These are phyloP conservation scores for Mohoua ochrocephala DNA, from an alignment of 2,113 vertebrate species.

Conservation along the genomic window DNA sequence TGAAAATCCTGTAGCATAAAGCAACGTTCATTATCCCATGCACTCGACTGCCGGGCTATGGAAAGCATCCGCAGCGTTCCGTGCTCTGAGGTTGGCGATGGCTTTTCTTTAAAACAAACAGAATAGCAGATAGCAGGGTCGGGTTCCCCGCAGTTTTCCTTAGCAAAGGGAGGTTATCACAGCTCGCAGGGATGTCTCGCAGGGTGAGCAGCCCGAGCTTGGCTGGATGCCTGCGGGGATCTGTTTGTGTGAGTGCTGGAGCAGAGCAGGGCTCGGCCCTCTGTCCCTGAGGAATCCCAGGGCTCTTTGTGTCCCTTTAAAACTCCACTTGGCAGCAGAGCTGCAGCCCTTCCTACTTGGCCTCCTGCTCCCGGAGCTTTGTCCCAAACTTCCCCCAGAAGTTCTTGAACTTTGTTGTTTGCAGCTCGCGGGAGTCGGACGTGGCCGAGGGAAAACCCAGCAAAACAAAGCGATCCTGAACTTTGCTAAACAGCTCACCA, in stretches of 20 bases:
- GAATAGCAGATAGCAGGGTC: background rate
- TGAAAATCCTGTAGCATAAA: conserved; percentile 55
- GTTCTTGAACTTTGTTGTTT: background rate
- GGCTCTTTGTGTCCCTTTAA: background rate
- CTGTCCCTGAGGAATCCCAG: background rate
- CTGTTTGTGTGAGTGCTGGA: background rate
- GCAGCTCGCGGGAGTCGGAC: fast-evolving
- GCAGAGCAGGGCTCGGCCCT: background rate
- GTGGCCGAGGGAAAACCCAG: background rate
- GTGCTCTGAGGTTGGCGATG: background rate
- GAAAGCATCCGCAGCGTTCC: background rate
- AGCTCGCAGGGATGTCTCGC: background rate
- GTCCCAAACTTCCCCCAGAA: background rate
- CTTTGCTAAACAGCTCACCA: background rate
- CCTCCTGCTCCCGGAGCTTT: background rate
- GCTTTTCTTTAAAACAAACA: background rate
- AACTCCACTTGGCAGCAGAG: background rate
- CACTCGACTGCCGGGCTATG: background rate
- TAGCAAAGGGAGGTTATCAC: background rate
- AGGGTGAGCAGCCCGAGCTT: background rate
- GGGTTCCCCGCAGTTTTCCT: background rate
- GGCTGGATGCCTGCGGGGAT: background rate
- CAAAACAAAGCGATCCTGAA: background rate
- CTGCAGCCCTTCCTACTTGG: background rate
- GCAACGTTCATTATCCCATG: background rate